Base-by-base conservation (phyloP, 2,113 vertebrate species). In the Pteronura brasiliensis region DNA sequence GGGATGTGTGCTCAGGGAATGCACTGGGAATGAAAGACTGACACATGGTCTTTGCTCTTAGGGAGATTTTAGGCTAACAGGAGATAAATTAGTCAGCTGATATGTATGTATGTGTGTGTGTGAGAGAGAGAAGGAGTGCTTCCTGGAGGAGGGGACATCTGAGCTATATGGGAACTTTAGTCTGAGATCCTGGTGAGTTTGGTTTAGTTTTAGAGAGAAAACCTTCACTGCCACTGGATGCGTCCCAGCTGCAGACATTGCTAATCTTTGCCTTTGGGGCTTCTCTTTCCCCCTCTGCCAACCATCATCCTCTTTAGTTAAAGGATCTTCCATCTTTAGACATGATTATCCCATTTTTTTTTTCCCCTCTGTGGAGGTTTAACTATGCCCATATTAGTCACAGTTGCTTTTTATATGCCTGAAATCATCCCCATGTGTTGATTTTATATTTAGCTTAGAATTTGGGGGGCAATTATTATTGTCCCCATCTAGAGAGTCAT, bases 101-200 rank as follows among this genome's bases (percentile, higher is more conserved):
- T 11, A 69, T 15, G 21, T 0, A 0, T 12, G 0, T 65, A 11
- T 63, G 1, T 39, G 36, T 39, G 39, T 57, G 20, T 57, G 17
- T 63, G 42, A 42, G 23, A 12, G 29, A n/a, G 34, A 76, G 36
- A 20, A 34, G 21, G 27, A 57, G 61, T 47, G 61, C 59, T 93
- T 95, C 87, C 79, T 52, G 49, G 57, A 82, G 74, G 31, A 90
- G 44, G 36, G 49, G 61, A 25, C 29, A 27, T 13, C 39, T 34
- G 85, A 80, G n/a, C 29, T 67, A 11, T 81, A 34, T 42, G n/a
- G 20, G 31, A 14, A 10, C 4, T 20, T 29, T 12, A 20, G 34
- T 91, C 42, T 72, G n/a, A 81, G 72, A 69, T 39, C 55, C 20
- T 67, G 34, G 34, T 61, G 76, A 85, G 4, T 71, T 81, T 15